Evolutionary conservation across 2,797 vertebrate species (phyloP), one percentile per base, ranked within the genome.

Genomic region (Enteromius paludinosus): DNA sequence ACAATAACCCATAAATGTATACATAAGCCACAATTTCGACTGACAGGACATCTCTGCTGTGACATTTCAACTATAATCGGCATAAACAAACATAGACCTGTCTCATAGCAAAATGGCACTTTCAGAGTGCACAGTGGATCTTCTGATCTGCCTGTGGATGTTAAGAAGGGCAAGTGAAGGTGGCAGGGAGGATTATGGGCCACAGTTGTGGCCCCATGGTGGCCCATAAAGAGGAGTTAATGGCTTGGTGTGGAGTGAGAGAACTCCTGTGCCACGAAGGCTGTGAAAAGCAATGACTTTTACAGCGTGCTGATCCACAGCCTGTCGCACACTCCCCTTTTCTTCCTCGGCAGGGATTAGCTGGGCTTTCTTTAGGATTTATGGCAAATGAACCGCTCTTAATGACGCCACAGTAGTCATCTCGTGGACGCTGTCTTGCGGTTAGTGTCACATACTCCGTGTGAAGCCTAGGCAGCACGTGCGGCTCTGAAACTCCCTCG

Each of bases 251-350:
- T 92, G 85, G 89, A 93, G 92, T 93, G 91, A 93, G 92, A 94
- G 92, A 92, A 93, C 91, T 93, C 89, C 88, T 86, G 87, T 88
- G 17, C 85, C 89, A 88, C 80, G 64, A 82, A 84, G 89, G 91
- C 93, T 88, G 85, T 93, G 92, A 95, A 94, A 94, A 92, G 88
- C 86, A 89, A 93, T 91, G 93, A 92, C 88, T 94, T 95, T 95
- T 95, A 95, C 92, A 92, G 92, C 92, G 91, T 89, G 92, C 92
- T 94, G 93, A 94, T 92, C 92, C 92, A 88, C 92, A 75, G 84
- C 83, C 71, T 83, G 80, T 89, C 83, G 81, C 89, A 89, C 87
- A 76, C 85, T 86, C 79, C 77, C 56, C 43, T 86, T 85, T 61
- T 83, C 76, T 76, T 45, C 73, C 85, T 78, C 49, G 81, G 74